Conservation (phyloP, 2,113 vertebrate species). For the Cryptotis parvus region DNA sequence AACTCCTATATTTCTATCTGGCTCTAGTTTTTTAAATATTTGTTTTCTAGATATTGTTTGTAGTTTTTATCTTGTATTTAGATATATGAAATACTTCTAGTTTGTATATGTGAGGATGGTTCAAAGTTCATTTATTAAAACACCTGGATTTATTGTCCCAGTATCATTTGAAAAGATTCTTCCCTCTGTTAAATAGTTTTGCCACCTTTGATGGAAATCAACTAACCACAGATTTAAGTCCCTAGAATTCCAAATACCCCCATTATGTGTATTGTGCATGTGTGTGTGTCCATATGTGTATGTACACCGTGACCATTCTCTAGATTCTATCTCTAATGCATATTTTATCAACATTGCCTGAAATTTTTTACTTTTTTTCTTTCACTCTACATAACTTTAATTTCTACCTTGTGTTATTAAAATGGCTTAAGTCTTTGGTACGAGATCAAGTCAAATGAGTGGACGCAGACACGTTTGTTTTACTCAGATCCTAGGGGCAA, state of each 20-base stretch:
- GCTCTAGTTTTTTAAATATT: not conserved
- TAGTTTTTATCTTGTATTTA: conserved; percentile 5
- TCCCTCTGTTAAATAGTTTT: not conserved
- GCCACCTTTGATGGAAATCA: not conserved
- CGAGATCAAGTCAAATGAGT: not conserved
- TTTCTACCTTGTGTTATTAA: not conserved
- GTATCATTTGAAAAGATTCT: not conserved
- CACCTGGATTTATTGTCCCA: not conserved
- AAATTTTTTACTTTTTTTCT: not conserved
- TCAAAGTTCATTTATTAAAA: not conserved
- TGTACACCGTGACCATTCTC: no score
- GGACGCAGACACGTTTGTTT: not conserved
- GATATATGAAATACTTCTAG: not conserved
- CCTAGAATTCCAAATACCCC: not conserved
- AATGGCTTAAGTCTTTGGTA: not conserved
- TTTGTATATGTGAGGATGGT: not conserved
- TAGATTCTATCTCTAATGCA: no score
- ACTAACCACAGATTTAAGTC: not conserved
- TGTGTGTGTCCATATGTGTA: no score
- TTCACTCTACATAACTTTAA: not conserved
- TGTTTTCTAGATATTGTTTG: not conserved
- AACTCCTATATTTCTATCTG: not conserved
- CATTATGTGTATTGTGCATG: no score
- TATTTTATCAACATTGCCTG: not conserved
- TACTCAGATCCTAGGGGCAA: not conserved